These are phyloP conservation scores for Dunckerocampus dactyliophorus DNA, from an alignment of 2,113 vertebrate genomes.

Conservation along the genomic window DNA sequence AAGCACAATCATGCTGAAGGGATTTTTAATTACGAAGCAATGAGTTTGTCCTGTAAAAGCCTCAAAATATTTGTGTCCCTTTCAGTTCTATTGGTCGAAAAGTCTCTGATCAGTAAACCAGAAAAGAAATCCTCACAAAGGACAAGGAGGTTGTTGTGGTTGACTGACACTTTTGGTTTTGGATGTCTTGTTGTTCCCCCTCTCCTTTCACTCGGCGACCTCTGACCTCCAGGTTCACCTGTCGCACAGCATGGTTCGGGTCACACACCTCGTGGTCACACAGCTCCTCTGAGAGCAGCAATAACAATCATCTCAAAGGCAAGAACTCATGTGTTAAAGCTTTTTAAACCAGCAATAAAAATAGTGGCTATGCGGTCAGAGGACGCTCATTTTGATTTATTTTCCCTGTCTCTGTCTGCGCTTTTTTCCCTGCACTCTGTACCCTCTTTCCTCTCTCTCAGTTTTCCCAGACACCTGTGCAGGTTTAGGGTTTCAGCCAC, in stretches of 20 bases:
- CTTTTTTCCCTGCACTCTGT: slow-evolving; percentile 15
- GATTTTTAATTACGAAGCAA: too few relatives aligned
- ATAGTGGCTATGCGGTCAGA: background rate
- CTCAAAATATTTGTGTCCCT: too few relatives aligned
- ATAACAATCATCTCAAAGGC: background rate
- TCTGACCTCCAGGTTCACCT: background rate
- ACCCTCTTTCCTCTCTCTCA: slow-evolving; percentile 36
- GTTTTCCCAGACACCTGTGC: slow-evolving; percentile 92
- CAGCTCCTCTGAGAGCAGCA: background rate
- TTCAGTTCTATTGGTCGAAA: background rate
- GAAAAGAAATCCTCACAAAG: background rate
- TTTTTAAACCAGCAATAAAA: slow-evolving; percentile 2
- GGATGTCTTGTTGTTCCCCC: background rate
- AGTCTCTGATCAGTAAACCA: background rate
- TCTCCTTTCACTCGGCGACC: background rate
- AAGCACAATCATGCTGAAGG: too few relatives aligned
- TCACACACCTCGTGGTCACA: background rate
- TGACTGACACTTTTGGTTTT: slow-evolving; percentile 3
- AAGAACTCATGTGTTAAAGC: slow-evolving; percentile 66
- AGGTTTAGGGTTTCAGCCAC: slow-evolving; percentile 90
- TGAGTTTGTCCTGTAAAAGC: too few relatives aligned
- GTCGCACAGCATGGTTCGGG: background rate
- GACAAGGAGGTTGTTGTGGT: background rate
- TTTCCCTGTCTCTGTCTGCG: slow-evolving; percentile 10
- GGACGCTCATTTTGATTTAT: slow-evolving; percentile 6